These are phyloP conservation scores for Glomeris maerens DNA, from an alignment of 1,140 invertebrate genomes.

Conservation along the genomic window DNA sequence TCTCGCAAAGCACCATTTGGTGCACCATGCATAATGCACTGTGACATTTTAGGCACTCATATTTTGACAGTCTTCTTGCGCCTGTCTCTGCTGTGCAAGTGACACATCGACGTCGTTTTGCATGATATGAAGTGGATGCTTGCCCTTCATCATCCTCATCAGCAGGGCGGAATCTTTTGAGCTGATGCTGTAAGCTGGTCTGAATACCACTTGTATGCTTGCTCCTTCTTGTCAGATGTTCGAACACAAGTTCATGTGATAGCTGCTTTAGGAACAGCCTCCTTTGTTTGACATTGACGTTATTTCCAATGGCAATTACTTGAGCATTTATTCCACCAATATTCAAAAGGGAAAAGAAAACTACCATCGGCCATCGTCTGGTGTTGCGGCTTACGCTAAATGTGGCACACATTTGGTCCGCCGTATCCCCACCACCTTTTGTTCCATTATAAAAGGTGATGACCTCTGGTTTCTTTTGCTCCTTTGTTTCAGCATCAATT, in stretches of 20 bases:
- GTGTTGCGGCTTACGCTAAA: conserved; percentile 25
- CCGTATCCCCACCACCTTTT: conserved; percentile 33
- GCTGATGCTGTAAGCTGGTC: too few species aligned
- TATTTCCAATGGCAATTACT: conserved; percentile 3
- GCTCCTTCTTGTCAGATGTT: too few species aligned
- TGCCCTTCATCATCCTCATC: too few species aligned
- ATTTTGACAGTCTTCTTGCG: too few species aligned
- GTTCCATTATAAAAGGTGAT: conserved; percentile 30
- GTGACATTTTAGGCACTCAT: too few species aligned
- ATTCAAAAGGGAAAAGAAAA: conserved; percentile 17
- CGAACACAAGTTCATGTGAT: not conserved
- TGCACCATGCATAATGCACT: too few species aligned
- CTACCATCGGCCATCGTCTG: conserved; percentile 27
- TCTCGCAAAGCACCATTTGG: too few species aligned
- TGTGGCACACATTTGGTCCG: conserved; percentile 30
- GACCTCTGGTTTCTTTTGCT: conserved; percentile 28
- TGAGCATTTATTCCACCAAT: conserved; percentile 14
- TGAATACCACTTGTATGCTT: too few species aligned
- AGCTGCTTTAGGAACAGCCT: not conserved
- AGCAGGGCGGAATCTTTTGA: too few species aligned
- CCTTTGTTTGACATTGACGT: conserved; percentile 1
- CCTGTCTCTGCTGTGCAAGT: too few species aligned
- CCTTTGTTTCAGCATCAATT: conserved; percentile 2
- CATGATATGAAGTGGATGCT: too few species aligned
- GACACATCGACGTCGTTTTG: too few species aligned